Evolutionary conservation across 2,797 vertebrate species (phyloP).

Genomic region (Cercopithecus petaurista): DNA sequence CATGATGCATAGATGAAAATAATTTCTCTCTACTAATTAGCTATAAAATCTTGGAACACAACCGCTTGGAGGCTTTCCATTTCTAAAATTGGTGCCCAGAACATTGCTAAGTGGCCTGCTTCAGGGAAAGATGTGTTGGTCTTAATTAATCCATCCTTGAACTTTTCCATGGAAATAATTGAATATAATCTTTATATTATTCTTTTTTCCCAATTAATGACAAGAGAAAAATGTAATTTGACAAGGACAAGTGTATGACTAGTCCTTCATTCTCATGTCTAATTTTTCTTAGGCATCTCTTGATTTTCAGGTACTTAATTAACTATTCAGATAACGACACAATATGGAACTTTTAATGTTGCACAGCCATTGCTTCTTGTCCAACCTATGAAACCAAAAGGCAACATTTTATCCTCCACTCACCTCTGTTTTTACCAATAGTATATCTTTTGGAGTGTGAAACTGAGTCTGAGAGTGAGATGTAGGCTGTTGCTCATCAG

Average conservation of each 20-base stretch:
- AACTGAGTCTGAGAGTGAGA: not conserved
- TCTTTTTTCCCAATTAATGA: slow-evolving; percentile 34
- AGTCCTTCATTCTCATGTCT: not conserved
- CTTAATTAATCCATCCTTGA: slow-evolving; percentile 45
- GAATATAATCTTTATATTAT: slow-evolving; percentile 21
- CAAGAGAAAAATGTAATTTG: slow-evolving; percentile 27
- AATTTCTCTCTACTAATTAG: slow-evolving; percentile 71
- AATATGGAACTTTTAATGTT: not conserved
- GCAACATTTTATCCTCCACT: not conserved
- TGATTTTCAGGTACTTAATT: not conserved
- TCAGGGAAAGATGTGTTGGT: slow-evolving; percentile 50
- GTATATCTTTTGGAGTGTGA: not conserved
- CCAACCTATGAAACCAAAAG: not conserved
- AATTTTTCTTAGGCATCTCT: slow-evolving; percentile 10
- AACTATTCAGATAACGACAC: not conserved
- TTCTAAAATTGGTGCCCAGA: slow-evolving; percentile 67
- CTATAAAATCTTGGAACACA: slow-evolving; percentile 57
- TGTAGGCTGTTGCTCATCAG: not conserved
- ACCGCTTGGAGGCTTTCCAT: slow-evolving; percentile 57
- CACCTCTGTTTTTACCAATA: not conserved
- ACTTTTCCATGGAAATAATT: slow-evolving; percentile 54
- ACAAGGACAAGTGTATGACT: not conserved
- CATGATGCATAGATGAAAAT: slow-evolving; percentile 68
- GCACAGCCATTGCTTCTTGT: not conserved
- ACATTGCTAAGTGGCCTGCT: slow-evolving; percentile 71